These are phyloP conservation scores for Orthosia incerta DNA, from an alignment of 2,888 invertebrate genomes.

Conservation along the genomic window DNA sequence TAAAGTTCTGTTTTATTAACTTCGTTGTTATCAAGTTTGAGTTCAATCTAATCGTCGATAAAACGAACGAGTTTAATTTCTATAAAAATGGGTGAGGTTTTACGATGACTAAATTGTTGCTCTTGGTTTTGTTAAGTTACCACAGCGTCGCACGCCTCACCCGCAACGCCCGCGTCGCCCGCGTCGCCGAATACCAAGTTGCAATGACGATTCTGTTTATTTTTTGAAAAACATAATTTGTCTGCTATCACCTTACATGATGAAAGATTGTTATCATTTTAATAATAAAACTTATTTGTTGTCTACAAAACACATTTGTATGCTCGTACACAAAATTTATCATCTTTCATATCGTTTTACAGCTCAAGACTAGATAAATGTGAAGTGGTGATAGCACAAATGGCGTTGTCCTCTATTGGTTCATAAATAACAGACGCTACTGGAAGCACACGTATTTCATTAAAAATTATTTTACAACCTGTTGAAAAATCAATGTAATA, in stretches of 20 bases:
- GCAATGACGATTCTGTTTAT: not conserved
- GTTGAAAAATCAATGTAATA: constrained; percentile 56
- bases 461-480: constrained; percentile 47
- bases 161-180: too few relatives aligned
- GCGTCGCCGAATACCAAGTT: not conserved
- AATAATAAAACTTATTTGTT: constrained; percentile 7
- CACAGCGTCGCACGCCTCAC: not conserved
- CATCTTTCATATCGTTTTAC: constrained; percentile 47
- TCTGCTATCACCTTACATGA: not conserved
- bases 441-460: constrained; percentile 31
- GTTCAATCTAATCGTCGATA: constrained; percentile 31
- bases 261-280: constrained; percentile 7
- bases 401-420: constrained; percentile 48
- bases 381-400: constrained; percentile 62
- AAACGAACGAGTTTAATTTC: not conserved
- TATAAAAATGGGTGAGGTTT: constrained; percentile 18
- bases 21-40: constrained; percentile 27
- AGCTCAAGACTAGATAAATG: constrained; percentile 42
- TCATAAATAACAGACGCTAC: constrained; percentile 48
- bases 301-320: constrained; percentile 8
- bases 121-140: not conserved
- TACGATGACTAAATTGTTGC: constrained; percentile 3
- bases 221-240: not conserved
- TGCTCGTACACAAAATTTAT: constrained; percentile 27
- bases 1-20: not conserved